Evolutionary conservation across 2,113 vertebrate species (phyloP), one percentile per base, ranked within the genome.

Genomic region (Larimichthys crocea): DNA sequence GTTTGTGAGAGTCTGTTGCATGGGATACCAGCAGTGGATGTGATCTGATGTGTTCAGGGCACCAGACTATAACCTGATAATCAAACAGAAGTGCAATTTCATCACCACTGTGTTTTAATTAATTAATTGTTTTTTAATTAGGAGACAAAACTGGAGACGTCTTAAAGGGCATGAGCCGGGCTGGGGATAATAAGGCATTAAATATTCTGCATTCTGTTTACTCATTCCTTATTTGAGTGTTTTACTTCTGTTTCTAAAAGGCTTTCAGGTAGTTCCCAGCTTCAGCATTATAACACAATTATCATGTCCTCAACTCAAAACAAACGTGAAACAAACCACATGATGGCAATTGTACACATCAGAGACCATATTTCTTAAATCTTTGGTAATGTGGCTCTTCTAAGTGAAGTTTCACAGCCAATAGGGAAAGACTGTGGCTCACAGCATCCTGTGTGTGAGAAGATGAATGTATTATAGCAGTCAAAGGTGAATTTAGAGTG

Each of bases 401-500:
- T 1, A 40, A 40, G 35, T 40, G 35, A 40, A 40, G 35, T 40
- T 40, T 40, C 2, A 40, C 35, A 40, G 35, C 35, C 35, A 40
- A 40, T 40, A 40, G 35, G 7, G 35, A 9, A 8, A 9, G 7
- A 9, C 35, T 40, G 35, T 40, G 9, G 35, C 8, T 40, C 6
- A 40, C 8, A 40, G 35, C 35, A 40, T 40, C 11, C 46, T 0
- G 2, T 60, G 46, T 82, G 40, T 4, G 19, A 49, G 80, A 85
- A 83, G 86, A 92, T 84, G 11, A 71, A 89, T 86, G 80, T 42
- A 40, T 76, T 17, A 59, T 49, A 46, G 48, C 50, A 77, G 91
- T 86, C 84, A 89, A 85, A 91, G 90, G 85, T 88, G 65, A 87
- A 29, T 24, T 40, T 19, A 0, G 12, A 35, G 44, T 44, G 90